phyloP scores from a whole-genome alignment of 2,113 vertebrate genomes.

The Sphaerodactylus townsendi region DNA sequence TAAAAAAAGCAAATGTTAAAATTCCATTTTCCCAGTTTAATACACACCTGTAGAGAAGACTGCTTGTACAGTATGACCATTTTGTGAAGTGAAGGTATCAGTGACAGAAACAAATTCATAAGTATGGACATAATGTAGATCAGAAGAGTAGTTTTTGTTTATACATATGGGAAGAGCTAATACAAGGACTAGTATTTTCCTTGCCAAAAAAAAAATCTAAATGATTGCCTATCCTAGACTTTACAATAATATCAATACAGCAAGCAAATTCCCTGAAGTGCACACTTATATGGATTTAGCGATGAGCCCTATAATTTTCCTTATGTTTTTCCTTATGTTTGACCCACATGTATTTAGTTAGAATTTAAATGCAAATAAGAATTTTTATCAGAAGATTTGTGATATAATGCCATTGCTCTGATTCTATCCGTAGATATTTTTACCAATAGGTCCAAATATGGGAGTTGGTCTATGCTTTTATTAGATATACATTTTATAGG shows the following conservation, averaged over 20 bases:
- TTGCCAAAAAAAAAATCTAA: not conserved
- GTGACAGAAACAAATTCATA: not conserved
- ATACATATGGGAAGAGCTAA: not conserved
- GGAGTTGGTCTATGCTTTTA: too few relatives aligned
- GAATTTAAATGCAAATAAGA: too few relatives aligned
- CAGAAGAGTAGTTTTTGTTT: not conserved
- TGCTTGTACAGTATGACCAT: not conserved
- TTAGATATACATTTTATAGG: too few relatives aligned
- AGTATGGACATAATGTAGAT: not conserved
- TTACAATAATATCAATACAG: not conserved
- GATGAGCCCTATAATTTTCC: not conserved
- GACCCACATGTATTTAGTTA: too few relatives aligned
- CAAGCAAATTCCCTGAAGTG: not conserved
- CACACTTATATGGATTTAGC: not conserved
- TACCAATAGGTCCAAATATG: too few relatives aligned
- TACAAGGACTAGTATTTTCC: not conserved
- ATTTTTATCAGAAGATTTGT: too few relatives aligned
- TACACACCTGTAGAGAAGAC: rapidly evolving
- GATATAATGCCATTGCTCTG: too few relatives aligned
- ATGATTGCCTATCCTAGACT: not conserved
- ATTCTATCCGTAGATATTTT: too few relatives aligned
- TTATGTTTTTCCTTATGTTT: not conserved
- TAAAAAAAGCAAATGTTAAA: slow-evolving; percentile 9
- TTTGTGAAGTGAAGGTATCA: not conserved
- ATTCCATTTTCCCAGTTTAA: not conserved